A percentile compares a stretch with the other conserved stretches of the same genome.
These are phyloP conservation scores for Periophthalmus magnuspinnatus DNA, from an alignment of 2,797 vertebrate genomes.

Conservation along the genomic window DNA sequence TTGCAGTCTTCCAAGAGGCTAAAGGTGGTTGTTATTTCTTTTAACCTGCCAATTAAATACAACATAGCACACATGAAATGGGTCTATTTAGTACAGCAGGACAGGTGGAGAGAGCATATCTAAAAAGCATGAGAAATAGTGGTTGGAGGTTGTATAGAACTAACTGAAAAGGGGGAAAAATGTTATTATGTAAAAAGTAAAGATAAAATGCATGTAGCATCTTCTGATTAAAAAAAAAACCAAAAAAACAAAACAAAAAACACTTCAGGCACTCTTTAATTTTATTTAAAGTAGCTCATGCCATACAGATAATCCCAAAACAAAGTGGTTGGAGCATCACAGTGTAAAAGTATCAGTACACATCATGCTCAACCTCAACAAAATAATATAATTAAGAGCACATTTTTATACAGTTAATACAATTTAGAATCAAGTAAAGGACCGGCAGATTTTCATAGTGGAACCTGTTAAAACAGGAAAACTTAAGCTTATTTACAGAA, in stretches of 20 bases:
- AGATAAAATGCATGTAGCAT: not conserved
- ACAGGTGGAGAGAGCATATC: not conserved
- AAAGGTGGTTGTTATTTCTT: too few relatives aligned
- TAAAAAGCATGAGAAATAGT: not conserved
- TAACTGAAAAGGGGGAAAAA: not conserved
- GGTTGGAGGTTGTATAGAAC: not conserved
- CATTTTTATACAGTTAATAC: slow-evolving; percentile 32
- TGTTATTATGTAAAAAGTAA: not conserved
- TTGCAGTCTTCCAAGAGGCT: too few relatives aligned
- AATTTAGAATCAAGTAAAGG: slow-evolving; percentile 69
- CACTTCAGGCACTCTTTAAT: not conserved
- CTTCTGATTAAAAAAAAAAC: not conserved
- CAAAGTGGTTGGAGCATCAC: slow-evolving; percentile 33
- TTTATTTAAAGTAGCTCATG: slow-evolving; percentile 49
- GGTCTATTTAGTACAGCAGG: not conserved
- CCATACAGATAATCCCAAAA: slow-evolving; percentile 33
- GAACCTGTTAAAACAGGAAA: slow-evolving; percentile 60
- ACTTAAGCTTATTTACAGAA: slow-evolving; percentile 37
- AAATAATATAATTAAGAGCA: slow-evolving; percentile 36
- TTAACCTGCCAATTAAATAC: slow-evolving; percentile 14
- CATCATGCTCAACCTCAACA: slow-evolving; percentile 35
- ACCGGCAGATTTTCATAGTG: slow-evolving; percentile 58
- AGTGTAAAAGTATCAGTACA: slow-evolving; percentile 31
- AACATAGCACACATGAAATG: not conserved
- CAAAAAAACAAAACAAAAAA: slow-evolving; percentile 19